Base-by-base conservation (phyloP, 1,140 invertebrate species). In the Euura saliciscinereae region DNA sequence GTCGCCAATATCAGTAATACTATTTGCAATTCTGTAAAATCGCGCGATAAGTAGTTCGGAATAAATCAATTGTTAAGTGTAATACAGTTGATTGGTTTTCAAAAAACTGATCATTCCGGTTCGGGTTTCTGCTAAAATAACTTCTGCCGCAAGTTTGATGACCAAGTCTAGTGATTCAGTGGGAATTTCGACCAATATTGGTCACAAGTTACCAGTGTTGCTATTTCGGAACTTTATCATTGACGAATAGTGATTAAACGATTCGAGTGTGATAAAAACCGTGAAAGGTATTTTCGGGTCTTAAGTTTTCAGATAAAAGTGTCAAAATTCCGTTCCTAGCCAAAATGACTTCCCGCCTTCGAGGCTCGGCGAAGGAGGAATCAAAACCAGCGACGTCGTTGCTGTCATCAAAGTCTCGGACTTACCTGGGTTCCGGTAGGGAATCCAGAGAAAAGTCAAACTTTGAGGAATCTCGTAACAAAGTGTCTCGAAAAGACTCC, bases 331-430 rank as follows among this genome's bases (percentile, higher is more conserved):
- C 77, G 46, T 75, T 74, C 68, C 73, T 77, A 13, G 73, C 68
- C 8, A 80, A 77, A 71, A 84, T 82, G 84, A 82, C 81, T 68
- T 81, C 86, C 45, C 80, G 82, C 28, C 77, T 84, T 7, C 80
- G 83, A 51, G 80, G 78, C 43, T 72, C 8, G 11, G 43, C 10
- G 4, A 67, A 67, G 43, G 66, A 67, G 66, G 43, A 67, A 67
- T 42, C 66, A 67, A 67, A 67, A 65, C 13, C 70, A 68, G 28
- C 28, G 28, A 44, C 68, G 28, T 69, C 67, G 74, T 43, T 75
- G 76, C 65, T 75, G 73, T 65, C 75, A 70, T 46, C 76, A 75
- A 70, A 75, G 59, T 73, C 72, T 65, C 71, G 69, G 45, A 42
- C 44, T 13, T 71, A 76, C 51, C 71, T 70, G 8, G 73, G 46